These are phyloP conservation scores for Clarias magur DNA, from an alignment of 2,113 vertebrate genomes.

Conservation along the genomic window DNA sequence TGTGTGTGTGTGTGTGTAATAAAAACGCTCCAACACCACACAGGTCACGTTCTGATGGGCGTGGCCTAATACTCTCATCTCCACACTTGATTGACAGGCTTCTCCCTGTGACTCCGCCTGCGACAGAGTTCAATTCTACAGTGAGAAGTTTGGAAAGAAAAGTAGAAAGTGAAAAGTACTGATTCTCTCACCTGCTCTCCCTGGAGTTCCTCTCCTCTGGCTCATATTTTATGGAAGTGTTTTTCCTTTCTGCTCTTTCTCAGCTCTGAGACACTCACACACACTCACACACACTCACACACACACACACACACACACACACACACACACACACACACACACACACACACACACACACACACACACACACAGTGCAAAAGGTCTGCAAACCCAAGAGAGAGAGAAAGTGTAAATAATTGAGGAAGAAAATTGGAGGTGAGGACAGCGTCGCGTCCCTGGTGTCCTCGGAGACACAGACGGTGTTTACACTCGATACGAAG, in stretches of 20 bases:
- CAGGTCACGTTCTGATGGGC: not conserved
- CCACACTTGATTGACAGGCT: not conserved
- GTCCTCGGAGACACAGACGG: not conserved
- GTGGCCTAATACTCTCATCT: not conserved
- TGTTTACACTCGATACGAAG: not conserved
- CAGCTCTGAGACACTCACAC: not conserved
- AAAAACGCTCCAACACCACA: not conserved
- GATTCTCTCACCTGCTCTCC: not conserved
- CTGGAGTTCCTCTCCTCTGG: not conserved
- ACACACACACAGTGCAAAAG: not conserved
- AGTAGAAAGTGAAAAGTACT: not conserved
- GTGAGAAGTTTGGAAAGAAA: not conserved
- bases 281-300: not conserved
- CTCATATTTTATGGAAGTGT: slow-evolving; percentile 9
- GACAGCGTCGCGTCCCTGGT: not conserved
- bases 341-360: too few species aligned
- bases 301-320: slow-evolving; percentile 1
- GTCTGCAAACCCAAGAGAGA: not conserved
- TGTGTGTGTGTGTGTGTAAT: not conserved
- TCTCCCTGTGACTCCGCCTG: not conserved
- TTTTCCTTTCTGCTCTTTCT: slow-evolving; percentile 1
- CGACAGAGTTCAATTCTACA: not conserved
- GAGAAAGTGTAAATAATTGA: slow-evolving; percentile 13
- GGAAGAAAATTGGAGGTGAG: slow-evolving; percentile 14
- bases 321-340: not conserved